These are phyloP conservation scores for Deilephila elpenor DNA, from an alignment of 2,888 invertebrate genomes.

Conservation along the genomic window DNA sequence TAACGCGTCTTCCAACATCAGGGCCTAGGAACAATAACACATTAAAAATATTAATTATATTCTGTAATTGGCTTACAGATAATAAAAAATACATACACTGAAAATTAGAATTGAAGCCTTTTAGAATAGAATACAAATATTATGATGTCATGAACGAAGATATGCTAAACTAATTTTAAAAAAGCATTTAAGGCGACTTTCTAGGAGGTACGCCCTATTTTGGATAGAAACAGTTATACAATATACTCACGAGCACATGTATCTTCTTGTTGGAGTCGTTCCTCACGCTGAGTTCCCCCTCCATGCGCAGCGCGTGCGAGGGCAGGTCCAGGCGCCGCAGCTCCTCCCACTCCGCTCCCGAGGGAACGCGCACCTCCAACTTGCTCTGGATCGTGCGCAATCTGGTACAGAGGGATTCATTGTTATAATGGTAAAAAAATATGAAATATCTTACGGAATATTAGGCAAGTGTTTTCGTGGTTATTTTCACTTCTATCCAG, in stretches of 20 bases:
- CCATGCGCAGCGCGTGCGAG: conserved; percentile 59
- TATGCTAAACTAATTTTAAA: too few relatives aligned
- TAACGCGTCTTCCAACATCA: conserved; percentile 74
- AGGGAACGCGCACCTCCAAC: conserved; percentile 67
- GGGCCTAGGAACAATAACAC: conserved; percentile 56
- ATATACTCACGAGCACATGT: conserved; percentile 64
- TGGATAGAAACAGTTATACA: not conserved
- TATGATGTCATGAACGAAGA: too few relatives aligned
- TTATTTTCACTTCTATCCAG: too few relatives aligned
- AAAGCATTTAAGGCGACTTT: too few relatives aligned
- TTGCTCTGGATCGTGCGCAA: conserved; percentile 72
- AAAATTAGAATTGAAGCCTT: too few relatives aligned
- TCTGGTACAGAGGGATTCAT: conserved; percentile 46
- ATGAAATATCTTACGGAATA: too few relatives aligned
- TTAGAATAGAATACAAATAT: too few relatives aligned
- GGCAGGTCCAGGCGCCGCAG: conserved; percentile 67
- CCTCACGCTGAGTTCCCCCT: conserved; percentile 68
- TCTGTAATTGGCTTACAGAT: too few relatives aligned
- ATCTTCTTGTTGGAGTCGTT: conserved; percentile 71
- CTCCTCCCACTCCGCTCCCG: conserved; percentile 66
- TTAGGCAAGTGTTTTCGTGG: too few relatives aligned
- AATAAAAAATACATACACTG: too few relatives aligned
- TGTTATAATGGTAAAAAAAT: too few relatives aligned
- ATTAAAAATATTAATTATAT: not conserved
- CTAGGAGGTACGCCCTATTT: too few relatives aligned